These are phyloP conservation scores for Spondyliosoma cantharus DNA, from an alignment of 2,797 vertebrate species.

Conservation along the genomic window DNA sequence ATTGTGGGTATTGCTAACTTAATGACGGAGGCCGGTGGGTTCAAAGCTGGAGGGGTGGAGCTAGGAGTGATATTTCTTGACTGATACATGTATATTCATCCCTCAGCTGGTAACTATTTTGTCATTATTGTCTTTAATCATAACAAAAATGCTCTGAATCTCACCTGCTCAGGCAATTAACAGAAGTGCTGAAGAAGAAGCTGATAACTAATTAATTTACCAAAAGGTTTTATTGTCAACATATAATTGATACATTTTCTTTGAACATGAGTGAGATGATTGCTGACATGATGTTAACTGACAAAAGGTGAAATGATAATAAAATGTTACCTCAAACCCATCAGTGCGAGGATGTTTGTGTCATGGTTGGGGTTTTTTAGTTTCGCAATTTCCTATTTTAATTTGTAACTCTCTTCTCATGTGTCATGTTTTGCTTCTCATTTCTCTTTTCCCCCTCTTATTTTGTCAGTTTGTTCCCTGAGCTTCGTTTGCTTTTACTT, in stretches of 20 bases:
- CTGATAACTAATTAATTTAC: background rate
- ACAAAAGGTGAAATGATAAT: background rate
- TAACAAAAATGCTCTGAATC: background rate
- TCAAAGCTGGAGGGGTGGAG: background rate
- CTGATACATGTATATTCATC: too few species aligned
- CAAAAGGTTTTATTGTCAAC: background rate
- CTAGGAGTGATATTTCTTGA: background rate
- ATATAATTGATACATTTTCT: background rate
- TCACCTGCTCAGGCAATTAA: background rate
- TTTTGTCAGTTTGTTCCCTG: too few species aligned
- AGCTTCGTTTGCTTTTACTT: too few species aligned
- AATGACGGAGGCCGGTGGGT: too few species aligned
- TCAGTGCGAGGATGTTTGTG: background rate
- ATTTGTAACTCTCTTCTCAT: too few species aligned
- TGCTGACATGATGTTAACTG: background rate
- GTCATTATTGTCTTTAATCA: background rate
- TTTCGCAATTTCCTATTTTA: too few species aligned
- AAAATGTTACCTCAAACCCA: background rate
- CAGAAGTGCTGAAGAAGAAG: too few species aligned
- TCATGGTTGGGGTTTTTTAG: too few species aligned
- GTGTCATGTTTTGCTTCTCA: too few species aligned
- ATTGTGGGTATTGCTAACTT: too few species aligned
- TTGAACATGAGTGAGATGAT: background rate
- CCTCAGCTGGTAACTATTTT: background rate
- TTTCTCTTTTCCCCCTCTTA: too few species aligned